A percentile compares a stretch with the other conserved stretches of the same genome.
These are phyloP conservation scores for Magallana ariakensis DNA, from an alignment of 1,140 invertebrate species.

Conservation along the genomic window DNA sequence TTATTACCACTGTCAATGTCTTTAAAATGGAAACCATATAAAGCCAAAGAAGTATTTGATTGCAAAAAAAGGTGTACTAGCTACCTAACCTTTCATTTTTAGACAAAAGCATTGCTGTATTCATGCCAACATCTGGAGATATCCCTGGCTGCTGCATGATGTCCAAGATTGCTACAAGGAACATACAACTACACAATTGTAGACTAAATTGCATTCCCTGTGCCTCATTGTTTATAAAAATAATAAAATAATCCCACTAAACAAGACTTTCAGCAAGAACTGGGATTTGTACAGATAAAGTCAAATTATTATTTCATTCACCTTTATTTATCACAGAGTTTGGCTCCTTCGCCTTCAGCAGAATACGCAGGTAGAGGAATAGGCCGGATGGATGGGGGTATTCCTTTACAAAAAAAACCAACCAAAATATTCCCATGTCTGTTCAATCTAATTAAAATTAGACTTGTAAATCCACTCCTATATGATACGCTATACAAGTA, in stretches of 20 bases:
- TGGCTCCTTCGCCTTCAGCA: constrained; percentile 54
- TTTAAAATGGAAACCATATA: too few relatives aligned
- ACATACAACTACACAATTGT: neutral
- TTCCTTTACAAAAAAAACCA: constrained; percentile 56
- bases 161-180: constrained; percentile 64
- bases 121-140: constrained; percentile 66
- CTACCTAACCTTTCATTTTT: constrained; percentile 63
- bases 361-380: constrained; percentile 63
- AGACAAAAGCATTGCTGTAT: constrained; percentile 63
- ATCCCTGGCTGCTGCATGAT: constrained; percentile 67
- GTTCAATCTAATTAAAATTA: too few relatives aligned
- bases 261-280: too few relatives aligned
- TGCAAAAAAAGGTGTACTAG: too few relatives aligned
- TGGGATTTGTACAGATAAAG: too few relatives aligned
- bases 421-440: neutral
- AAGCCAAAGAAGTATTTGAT: too few relatives aligned
- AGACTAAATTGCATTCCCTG: neutral
- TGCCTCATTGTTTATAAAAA: too few relatives aligned
- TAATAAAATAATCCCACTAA: too few relatives aligned
- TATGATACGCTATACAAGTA: too few relatives aligned
- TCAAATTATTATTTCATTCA: constrained; percentile 5
- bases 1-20: too few relatives aligned
- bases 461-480: too few relatives aligned
- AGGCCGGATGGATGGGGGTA: constrained; percentile 67
- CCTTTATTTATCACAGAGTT: constrained; percentile 56